Conservation (phyloP, 1,140 invertebrate species). For the Trichomalopsis sarcophagae region DNA sequence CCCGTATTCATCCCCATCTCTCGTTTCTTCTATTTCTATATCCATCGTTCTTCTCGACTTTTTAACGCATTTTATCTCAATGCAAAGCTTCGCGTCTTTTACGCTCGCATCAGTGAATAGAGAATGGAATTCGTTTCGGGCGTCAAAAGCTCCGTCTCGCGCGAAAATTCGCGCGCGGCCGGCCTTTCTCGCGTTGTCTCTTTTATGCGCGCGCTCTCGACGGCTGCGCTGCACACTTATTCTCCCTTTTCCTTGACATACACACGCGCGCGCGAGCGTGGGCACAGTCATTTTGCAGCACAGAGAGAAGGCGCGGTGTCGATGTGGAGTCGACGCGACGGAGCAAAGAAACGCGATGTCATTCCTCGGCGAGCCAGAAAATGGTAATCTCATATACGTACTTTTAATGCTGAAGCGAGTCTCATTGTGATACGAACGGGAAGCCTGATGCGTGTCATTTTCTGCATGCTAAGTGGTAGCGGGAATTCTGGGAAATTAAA, state of each 20-base stretch:
- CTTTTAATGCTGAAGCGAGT: background rate
- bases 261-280: no score
- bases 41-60: background rate
- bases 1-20: background rate
- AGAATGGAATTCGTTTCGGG: conserved; percentile 53
- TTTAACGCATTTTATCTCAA: conserved; percentile 13
- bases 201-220: background rate
- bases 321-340: background rate
- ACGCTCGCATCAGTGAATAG: conserved; percentile 10
- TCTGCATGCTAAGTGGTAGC: background rate
- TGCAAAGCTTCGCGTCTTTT: conserved; percentile 26
- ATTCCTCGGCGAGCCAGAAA: conserved; percentile 1
- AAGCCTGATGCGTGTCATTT: background rate
- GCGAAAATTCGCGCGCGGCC: conserved; percentile 4
- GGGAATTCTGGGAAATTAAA: background rate
- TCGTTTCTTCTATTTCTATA: background rate
- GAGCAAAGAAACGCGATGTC: background rate
- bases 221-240: background rate
- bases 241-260: background rate
- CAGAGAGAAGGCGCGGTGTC: background rate
- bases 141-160: conserved; percentile 55
- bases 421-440: background rate
- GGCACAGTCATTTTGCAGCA: background rate
- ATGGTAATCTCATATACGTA: background rate
- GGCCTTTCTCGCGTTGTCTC: conserved; percentile 12